Percentiles rank a stretch among this genome's conserved stretches.
Conservation (phyloP, 2,888 invertebrate genomes). For the Druceiella hillmani region DNA sequence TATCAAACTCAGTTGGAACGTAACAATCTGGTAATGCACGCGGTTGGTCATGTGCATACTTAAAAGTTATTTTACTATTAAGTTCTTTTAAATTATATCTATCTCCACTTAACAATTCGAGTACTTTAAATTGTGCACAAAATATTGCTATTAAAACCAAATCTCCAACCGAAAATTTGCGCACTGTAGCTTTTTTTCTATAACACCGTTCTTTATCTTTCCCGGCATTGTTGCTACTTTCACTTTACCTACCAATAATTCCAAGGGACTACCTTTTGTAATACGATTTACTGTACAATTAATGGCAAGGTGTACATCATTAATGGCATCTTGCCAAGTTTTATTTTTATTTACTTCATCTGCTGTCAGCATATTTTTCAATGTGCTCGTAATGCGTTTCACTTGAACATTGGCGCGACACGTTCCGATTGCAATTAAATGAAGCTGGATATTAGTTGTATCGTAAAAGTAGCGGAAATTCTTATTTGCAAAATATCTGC, state of each 20-base stretch:
- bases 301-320: conserved; percentile 25
- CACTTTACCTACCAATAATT: too few relatives aligned
- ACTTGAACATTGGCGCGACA: too few relatives aligned
- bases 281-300: conserved; percentile 22
- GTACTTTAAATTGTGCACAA: conserved; percentile 19
- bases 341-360: conserved; percentile 19
- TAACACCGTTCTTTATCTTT: conserved; percentile 19
- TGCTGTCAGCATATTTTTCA: conserved; percentile 9
- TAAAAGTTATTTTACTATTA: conserved; percentile 19
- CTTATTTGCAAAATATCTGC: too few relatives aligned
- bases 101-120: conserved; percentile 19
- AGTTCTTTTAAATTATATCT: conserved; percentile 16
- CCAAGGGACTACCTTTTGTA: conserved; percentile 7
- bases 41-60: conserved; percentile 21
- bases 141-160: conserved; percentile 22
- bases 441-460: too few relatives aligned
- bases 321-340: conserved; percentile 26
- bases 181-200: conserved; percentile 13
- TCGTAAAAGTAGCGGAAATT: too few relatives aligned
- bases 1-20: too few relatives aligned
- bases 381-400: too few relatives aligned
- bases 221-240: conserved; percentile 6
- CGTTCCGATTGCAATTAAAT: too few relatives aligned
- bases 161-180: conserved; percentile 17
- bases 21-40: neutral